These are phyloP conservation scores for Hucho hucho DNA, from an alignment of 2,113 vertebrate genomes.

Conservation along the genomic window DNA sequence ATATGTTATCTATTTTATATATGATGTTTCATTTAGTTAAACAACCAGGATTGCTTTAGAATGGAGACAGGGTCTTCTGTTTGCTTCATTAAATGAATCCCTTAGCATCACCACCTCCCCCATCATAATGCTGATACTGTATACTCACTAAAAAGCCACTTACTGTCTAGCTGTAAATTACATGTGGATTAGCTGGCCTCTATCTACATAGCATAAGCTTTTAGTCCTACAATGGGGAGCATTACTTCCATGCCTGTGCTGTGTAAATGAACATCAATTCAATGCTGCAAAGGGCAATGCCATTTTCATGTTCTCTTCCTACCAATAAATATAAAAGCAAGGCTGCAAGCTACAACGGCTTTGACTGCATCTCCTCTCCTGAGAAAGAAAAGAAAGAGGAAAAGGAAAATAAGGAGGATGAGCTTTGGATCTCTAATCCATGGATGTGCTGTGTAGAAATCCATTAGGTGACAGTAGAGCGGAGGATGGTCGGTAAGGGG, in stretches of 20 bases:
- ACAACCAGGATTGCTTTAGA: too few species aligned
- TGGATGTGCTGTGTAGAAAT: conserved; percentile 63
- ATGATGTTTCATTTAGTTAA: too few species aligned
- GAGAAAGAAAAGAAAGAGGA: conserved; percentile 45
- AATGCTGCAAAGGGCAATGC: conserved; percentile 36
- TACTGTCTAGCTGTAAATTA: neutral
- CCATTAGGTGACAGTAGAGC: conserved; percentile 74
- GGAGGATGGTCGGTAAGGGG: conserved; percentile 65
- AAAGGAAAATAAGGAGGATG: conserved; percentile 50
- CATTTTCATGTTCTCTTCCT: conserved; percentile 38
- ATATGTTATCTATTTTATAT: too few species aligned
- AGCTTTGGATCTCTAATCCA: conserved; percentile 62
- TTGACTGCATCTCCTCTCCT: conserved; percentile 34
- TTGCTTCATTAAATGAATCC: neutral
- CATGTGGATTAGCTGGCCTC: neutral
- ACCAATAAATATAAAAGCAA: conserved; percentile 27
- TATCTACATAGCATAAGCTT: neutral
- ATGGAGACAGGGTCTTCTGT: too few species aligned
- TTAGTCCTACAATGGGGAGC: neutral
- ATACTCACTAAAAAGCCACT: neutral
- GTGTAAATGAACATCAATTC: conserved; percentile 2
- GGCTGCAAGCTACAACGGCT: neutral
- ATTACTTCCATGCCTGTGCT: neutral
- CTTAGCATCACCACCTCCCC: neutral
- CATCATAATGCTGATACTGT: neutral